These are phyloP conservation scores for Aphelenchoides besseyi DNA, from an alignment of 1,140 invertebrate species.

Conservation along the genomic window DNA sequence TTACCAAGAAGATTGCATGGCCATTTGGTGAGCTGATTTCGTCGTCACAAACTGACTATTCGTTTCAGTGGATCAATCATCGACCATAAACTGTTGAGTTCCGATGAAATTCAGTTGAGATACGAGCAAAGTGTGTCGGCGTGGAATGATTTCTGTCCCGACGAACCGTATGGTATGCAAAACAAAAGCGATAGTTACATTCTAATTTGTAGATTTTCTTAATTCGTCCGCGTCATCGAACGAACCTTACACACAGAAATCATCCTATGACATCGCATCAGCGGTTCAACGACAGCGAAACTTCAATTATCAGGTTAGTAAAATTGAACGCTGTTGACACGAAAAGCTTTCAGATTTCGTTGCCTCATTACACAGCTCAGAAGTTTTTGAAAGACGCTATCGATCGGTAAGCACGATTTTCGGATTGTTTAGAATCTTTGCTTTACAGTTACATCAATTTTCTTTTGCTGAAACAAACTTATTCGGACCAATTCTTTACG, in stretches of 20 bases:
- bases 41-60: too few relatives aligned
- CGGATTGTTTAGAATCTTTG: background rate
- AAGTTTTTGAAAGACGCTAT: conserved; percentile 64
- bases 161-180: conserved; percentile 54
- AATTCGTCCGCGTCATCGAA: conserved; percentile 25
- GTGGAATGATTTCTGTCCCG: conserved; percentile 57
- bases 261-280: conserved; percentile 63
- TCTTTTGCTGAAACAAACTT: conserved; percentile 63
- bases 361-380: conserved; percentile 65
- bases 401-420: conserved; percentile 38
- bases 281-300: conserved; percentile 64
- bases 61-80: conserved; percentile 61
- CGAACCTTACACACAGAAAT: conserved; percentile 49
- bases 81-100: conserved; percentile 63
- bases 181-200: too few relatives aligned
- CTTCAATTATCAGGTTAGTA: conserved; percentile 64
- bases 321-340: conserved; percentile 49
- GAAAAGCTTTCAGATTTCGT: conserved; percentile 64
- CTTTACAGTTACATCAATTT: conserved; percentile 64
- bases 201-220: conserved; percentile 40
- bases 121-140: conserved; percentile 61
- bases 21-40: too few relatives aligned
- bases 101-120: conserved; percentile 61
- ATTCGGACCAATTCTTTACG: conserved; percentile 64
- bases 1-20: conserved; percentile 64